Percentiles rank a stretch among this genome's conserved stretches.
These are phyloP conservation scores for Napeogenes sylphis DNA, from an alignment of 2,888 invertebrate genomes.

Conservation along the genomic window DNA sequence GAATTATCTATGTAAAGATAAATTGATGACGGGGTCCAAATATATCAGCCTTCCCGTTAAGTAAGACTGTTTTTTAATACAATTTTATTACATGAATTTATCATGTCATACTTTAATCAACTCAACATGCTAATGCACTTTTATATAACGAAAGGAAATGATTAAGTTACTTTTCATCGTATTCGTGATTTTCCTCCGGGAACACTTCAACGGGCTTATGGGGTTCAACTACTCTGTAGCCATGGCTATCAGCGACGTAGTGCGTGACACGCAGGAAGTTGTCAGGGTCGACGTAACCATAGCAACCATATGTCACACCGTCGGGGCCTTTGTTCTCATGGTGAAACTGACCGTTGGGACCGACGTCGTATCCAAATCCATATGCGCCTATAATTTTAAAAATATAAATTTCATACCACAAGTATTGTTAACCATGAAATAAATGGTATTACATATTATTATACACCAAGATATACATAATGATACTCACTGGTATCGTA, in stretches of 20 bases:
- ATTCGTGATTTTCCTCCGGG: constrained; percentile 68
- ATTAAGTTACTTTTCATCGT: constrained; percentile 57
- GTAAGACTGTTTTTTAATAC: no score
- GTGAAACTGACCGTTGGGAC: constrained; percentile 86
- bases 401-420: no score
- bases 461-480: neutral
- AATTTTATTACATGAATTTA: no score
- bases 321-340: constrained; percentile 87
- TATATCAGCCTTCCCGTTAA: no score
- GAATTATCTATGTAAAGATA: neutral
- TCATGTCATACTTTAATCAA: no score
- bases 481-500: constrained; percentile 83
- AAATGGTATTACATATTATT: no score
- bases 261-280: constrained; percentile 82
- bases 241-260: constrained; percentile 87
- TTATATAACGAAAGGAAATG: no score
- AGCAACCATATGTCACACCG: constrained; percentile 88
- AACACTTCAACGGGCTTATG: constrained; percentile 82
- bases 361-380: constrained; percentile 87
- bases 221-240: constrained; percentile 85
- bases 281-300: constrained; percentile 85
- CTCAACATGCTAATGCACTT: no score
- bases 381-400: constrained; percentile 77
- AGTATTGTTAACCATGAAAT: no score
- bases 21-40: no score